phyloP scores from a whole-genome alignment of 2,888 invertebrate species.

The Phania funesta region DNA sequence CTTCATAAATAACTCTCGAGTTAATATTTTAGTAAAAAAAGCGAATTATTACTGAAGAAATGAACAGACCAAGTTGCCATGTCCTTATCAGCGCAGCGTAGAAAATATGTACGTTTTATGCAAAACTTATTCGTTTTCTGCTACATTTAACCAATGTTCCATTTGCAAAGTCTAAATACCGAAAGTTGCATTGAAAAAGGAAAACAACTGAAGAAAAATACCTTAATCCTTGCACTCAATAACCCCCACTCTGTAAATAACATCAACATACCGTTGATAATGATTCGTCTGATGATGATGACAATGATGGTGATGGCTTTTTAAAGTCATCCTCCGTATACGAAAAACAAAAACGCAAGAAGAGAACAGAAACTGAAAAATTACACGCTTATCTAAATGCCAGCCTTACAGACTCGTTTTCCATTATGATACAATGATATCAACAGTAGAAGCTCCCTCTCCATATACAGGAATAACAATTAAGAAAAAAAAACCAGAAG shows the following conservation, averaged over 20 bases:
- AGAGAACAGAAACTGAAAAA: slow-evolving; percentile 59
- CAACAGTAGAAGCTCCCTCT: slow-evolving; percentile 59
- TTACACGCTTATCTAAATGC: slow-evolving; percentile 79
- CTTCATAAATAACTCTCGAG: slow-evolving; percentile 38
- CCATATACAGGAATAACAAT: slow-evolving; percentile 61
- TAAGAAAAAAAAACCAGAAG: slow-evolving; percentile 23
- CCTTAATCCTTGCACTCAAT: slow-evolving; percentile 63
- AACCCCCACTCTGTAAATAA: slow-evolving; percentile 66
- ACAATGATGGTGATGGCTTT: slow-evolving; percentile 60
- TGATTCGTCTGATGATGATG: slow-evolving; percentile 27
- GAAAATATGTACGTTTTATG: slow-evolving; percentile 47
- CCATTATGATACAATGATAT: slow-evolving; percentile 81
- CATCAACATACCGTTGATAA: slow-evolving; percentile 64
- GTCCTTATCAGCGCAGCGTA: slow-evolving; percentile 4
- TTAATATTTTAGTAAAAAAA: slow-evolving; percentile 6
- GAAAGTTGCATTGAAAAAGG: neutral
- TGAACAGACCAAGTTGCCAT: slow-evolving; percentile 8
- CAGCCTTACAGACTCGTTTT: slow-evolving; percentile 81
- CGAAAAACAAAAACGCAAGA: neutral
- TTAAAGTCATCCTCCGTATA: slow-evolving; percentile 38
- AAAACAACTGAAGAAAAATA: slow-evolving; percentile 22
- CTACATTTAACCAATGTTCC: slow-evolving; percentile 27
- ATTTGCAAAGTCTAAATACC: slow-evolving; percentile 7
- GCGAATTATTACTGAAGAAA: neutral
- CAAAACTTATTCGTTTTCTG: slow-evolving; percentile 27